phyloP scores from a whole-genome alignment of 2,888 invertebrate species.

The Andrena trimmerana region DNA sequence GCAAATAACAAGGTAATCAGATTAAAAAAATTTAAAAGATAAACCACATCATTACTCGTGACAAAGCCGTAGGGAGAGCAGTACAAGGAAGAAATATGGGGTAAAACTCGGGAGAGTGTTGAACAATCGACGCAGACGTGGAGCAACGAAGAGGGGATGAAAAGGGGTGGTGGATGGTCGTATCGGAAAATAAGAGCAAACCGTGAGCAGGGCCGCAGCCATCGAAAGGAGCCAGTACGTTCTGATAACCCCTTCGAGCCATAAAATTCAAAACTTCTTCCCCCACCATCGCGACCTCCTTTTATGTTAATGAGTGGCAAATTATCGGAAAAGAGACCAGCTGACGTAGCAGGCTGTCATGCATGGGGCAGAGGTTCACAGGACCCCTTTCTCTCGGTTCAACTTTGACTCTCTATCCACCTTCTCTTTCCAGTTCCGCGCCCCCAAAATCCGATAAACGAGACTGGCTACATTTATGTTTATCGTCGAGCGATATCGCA shows the following conservation, averaged over 20 bases:
- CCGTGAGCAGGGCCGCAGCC: conserved; percentile 70
- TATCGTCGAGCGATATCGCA: conserved; percentile 31
- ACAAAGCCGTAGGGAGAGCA: too few species aligned
- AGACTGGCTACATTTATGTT: conserved; percentile 41
- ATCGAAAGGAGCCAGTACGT: conserved; percentile 44
- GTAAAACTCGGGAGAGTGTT: too few species aligned
- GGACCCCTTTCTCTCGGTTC: conserved; percentile 66
- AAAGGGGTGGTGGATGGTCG: conserved; percentile 30
- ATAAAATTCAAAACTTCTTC: conserved; percentile 49
- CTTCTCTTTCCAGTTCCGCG: conserved; percentile 51
- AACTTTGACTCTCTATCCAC: conserved; percentile 45
- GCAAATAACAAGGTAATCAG: too few species aligned
- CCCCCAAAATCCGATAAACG: conserved; percentile 57
- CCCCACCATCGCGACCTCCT: conserved; percentile 19
- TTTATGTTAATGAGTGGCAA: conserved; percentile 81
- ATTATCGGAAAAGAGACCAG: conserved; percentile 83
- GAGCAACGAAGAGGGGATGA: not conserved
- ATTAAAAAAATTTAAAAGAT: too few species aligned
- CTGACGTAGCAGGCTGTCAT: conserved; percentile 78
- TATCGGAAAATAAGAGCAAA: conserved; percentile 71
- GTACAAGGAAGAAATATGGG: too few species aligned
- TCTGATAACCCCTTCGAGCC: not conserved
- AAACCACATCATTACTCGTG: too few species aligned
- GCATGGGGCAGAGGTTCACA: conserved; percentile 75
- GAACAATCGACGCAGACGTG: not conserved